Base-by-base conservation (phyloP, 2,797 vertebrate species). In the Amblyopsis hoosieri region DNA sequence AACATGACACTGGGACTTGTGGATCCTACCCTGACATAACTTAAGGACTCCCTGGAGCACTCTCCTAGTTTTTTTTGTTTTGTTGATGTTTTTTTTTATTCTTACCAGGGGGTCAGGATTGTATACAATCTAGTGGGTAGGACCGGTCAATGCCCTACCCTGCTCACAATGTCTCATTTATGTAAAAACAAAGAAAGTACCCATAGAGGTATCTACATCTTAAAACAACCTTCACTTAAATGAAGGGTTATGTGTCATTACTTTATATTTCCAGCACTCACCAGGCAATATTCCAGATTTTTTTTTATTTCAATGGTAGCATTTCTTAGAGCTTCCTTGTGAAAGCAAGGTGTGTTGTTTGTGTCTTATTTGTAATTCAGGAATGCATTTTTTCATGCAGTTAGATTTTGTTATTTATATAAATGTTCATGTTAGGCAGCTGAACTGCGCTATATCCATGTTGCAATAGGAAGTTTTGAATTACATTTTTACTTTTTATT, bases 371-470 rank as follows among this genome's bases (percentile, higher is more conserved):
- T 17, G 54, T 57, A 66, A 14, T 66, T 75, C 62, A 63, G 67
- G 8, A 10, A 72, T 80, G 1, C n/a, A 4, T 74, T 59, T 62
- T 57, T 66, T 49, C 60, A 49, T 72, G 62, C 59, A 77, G 70
- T 42, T 71, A 70, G 79, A 54, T 71, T 57, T 85, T 76, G 82
- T 89, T 82, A 89, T 88, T 90, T 88, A 81, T 87, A 67, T 29
- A 73, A 57, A 70, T 78, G 48, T 79, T 70, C 23, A 69, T 78
- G 61, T 77, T 17, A 46, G 60, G 42, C 74, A 75, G 67, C 83
- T 59, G 51, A 5, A 69, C 70, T 87, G 79, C 75, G 72, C 77
- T 71, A 51, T 71, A 47, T 73, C 78, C 45, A 64, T 73, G 47
- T 79, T 7, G 50, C 8, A 76, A 49, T 64, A 71, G 75, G 76